Evolutionary conservation across 1,140 invertebrate species (phyloP).

Genomic region (Chymomyza costata): DNA sequence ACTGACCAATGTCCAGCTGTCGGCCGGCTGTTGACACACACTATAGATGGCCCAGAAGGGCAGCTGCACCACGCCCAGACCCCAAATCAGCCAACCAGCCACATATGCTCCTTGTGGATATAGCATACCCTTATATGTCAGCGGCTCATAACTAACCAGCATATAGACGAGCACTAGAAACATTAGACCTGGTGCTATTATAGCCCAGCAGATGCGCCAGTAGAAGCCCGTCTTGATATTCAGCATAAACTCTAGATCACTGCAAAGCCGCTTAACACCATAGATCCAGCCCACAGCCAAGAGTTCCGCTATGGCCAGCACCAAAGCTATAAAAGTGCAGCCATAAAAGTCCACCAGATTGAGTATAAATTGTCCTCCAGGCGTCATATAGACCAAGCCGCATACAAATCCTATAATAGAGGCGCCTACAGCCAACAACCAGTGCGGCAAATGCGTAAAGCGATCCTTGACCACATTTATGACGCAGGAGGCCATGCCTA

Average conservation of each 20-base stretch:
- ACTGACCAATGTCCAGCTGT: constrained; percentile 42
- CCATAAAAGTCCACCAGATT: constrained; percentile 91
- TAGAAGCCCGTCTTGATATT: constrained; percentile 82
- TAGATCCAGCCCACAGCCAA: constrained; percentile 85
- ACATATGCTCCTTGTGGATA: constrained; percentile 76
- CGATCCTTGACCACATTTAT: constrained; percentile 83
- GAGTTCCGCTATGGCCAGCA: constrained; percentile 84
- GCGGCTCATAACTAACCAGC: constrained; percentile 77
- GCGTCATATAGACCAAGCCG: constrained; percentile 85
- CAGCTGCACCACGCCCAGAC: constrained; percentile 75
- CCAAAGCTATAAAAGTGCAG: constrained; percentile 86
- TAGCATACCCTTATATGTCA: constrained; percentile 76
- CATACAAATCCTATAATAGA: constrained; percentile 81
- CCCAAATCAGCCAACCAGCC: constrained; percentile 76
- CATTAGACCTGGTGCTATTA: constrained; percentile 85
- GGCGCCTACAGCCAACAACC: constrained; percentile 78
- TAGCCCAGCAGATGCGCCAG: constrained; percentile 89
- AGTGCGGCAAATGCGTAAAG: constrained; percentile 80
- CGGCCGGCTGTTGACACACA: constrained; percentile 53
- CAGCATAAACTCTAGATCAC: constrained; percentile 85
- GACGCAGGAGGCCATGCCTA: constrained; percentile 81
- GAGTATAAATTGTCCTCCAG: constrained; percentile 90
- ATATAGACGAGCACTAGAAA: constrained; percentile 83
- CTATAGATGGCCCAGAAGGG: constrained; percentile 75
- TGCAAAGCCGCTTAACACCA: constrained; percentile 80